Base-by-base conservation (phyloP, 2,888 invertebrate genomes). In the Crocallis elinguaria region DNA sequence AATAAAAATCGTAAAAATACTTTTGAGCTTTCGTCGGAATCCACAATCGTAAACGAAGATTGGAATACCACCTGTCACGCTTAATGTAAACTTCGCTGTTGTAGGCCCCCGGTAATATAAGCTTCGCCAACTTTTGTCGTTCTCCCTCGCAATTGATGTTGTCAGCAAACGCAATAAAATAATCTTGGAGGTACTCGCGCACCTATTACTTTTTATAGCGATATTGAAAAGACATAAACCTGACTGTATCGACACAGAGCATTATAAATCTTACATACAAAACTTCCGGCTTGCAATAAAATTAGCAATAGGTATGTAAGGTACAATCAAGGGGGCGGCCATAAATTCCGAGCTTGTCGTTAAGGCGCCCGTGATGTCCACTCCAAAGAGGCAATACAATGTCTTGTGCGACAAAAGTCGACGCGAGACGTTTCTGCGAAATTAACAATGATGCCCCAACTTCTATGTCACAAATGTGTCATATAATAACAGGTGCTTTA, bases 381-480 rank as follows among this genome's bases (percentile, higher is more conserved):
- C 41, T 54, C 38, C 29, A 36, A 39, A 49, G 42, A 48, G 45
- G 41, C 43, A 37, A 41, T 32, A 43, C 58, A 54, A 58, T 55
- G 48, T 58, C 52, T 46, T 29, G 41, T 30, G 45, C 41, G 49
- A 52, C 45, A 56, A 60, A 50, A 56, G 46, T 53, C 8, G 27
- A 12, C 37, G 32, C 9, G 49, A 55, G 44, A 54, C 51, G 42
- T 52, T 54, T 59, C 52, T 46, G 16, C 49, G 19, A 58, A 48
- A 63, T 61, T 60, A 81, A 79, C 77, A 84, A 84, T 79, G 75
- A 84, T 79, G 75, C 74, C 72, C 71, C 68, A 69, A 73, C 65
- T 75, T 71, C 38, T 60, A 67, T 79, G 79, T 84, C 84, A 77
- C 71, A 79, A 81, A 83, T 76, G 74, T 85, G 82, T 82, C 83